phyloP scores from a whole-genome alignment of 2,113 vertebrate genomes.

The Syngnathus floridae region DNA sequence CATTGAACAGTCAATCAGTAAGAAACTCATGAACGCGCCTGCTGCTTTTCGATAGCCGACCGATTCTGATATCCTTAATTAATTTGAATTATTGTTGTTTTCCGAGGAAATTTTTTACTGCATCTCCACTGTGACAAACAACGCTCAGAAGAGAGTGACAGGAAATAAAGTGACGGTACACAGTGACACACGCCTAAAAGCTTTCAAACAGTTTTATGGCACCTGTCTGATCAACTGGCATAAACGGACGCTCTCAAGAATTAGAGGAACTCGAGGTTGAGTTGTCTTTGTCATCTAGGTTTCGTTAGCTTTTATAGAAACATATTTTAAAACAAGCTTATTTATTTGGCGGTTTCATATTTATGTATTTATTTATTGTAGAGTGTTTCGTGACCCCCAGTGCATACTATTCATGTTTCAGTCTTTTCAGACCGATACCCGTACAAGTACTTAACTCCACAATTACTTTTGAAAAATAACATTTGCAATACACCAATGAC shows the following conservation, averaged over 20 bases:
- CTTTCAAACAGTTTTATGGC: conserved; percentile 23
- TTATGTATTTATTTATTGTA: no score
- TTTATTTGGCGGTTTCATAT: neutral
- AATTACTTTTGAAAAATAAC: no score
- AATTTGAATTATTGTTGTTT: conserved; percentile 63
- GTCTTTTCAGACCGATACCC: no score
- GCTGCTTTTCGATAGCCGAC: conserved; percentile 57
- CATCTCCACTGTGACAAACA: conserved; percentile 54
- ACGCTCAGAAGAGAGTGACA: conserved; percentile 18
- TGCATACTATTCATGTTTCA: no score
- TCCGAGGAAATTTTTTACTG: conserved; percentile 41
- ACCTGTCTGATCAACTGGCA: conserved; percentile 23
- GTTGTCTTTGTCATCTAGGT: neutral
- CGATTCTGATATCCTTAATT: conserved; percentile 60
- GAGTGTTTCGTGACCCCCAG: no score
- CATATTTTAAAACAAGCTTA: neutral
- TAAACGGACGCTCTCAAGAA: neutral
- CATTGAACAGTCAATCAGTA: conserved; percentile 56
- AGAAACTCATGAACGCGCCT: conserved; percentile 56
- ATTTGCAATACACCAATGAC: no score
- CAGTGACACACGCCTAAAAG: conserved; percentile 18
- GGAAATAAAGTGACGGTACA: conserved; percentile 16
- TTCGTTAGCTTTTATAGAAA: neutral
- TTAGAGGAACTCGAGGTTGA: neutral
- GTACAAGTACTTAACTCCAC: no score